A percentile compares a stretch with the other conserved stretches of the same genome.
phyloP scores from a whole-genome alignment of 2,113 vertebrate genomes.

The Rostratula benghalensis region DNA sequence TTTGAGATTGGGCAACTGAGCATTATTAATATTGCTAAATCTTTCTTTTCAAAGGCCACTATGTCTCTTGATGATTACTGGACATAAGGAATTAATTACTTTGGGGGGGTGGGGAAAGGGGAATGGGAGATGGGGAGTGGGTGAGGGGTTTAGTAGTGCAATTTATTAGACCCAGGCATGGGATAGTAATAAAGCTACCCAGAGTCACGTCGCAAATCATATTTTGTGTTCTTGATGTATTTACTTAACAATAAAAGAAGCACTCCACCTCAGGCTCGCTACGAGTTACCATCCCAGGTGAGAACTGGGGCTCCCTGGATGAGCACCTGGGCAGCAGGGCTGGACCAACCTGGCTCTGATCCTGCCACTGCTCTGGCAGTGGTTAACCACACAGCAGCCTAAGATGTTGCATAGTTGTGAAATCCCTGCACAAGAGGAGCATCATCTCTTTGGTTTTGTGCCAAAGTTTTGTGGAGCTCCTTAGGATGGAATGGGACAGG shows the following conservation, averaged over 20 bases:
- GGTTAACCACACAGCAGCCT: not conserved
- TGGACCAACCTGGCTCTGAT: not conserved
- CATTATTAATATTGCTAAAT: constrained; percentile 42
- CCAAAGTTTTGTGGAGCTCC: not conserved
- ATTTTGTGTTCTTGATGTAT: not conserved
- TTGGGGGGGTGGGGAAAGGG: too few relatives aligned
- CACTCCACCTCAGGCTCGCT: not conserved
- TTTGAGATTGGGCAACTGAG: not conserved
- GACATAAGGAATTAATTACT: constrained; percentile 21
- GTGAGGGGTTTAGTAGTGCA: not conserved
- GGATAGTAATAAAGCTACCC: not conserved
- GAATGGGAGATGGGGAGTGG: not conserved
- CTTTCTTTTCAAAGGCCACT: constrained; percentile 29
- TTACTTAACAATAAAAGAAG: not conserved
- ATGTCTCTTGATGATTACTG: not conserved
- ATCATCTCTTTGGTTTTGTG: rapidly evolving
- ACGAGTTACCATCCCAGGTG: not conserved
- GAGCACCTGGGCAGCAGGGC: not conserved
- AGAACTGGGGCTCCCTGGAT: not conserved
- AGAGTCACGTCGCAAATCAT: not conserved
- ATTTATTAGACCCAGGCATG: not conserved
- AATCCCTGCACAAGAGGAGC: not conserved
- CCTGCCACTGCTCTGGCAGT: not conserved
- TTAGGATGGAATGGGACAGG: not conserved
- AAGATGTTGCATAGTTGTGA: not conserved